Conservation (phyloP, 2,113 vertebrate genomes). For the Jaculus jaculus region DNA sequence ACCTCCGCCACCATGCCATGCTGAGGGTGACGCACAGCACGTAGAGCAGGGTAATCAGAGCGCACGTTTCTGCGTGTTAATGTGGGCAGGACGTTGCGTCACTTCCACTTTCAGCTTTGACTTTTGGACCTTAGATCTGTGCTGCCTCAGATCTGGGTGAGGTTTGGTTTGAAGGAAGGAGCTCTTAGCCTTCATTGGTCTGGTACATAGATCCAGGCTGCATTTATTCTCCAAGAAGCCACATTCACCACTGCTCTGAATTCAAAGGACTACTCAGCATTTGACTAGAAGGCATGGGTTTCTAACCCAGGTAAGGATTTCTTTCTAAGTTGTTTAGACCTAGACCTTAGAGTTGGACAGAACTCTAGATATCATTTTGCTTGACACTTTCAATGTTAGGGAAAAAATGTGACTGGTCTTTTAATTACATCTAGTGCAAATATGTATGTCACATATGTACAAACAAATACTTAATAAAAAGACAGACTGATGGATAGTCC, state of each 20-base stretch:
- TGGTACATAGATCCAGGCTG: neutral
- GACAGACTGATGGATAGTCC: neutral
- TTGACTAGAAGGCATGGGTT: neutral
- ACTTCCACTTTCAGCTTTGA: neutral
- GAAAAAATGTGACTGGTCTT: neutral
- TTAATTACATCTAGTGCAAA: constrained; percentile 4
- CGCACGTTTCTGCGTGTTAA: neutral
- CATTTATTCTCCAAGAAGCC: neutral
- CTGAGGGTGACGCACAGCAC: neutral
- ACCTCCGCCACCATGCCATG: neutral
- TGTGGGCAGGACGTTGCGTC: neutral
- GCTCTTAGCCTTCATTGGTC: neutral
- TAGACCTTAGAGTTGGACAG: neutral
- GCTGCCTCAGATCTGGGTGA: neutral
- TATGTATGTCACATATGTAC: neutral
- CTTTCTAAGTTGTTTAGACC: constrained; percentile 14
- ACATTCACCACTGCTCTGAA: neutral
- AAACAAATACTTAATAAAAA: constrained; percentile 10
- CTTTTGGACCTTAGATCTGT: constrained; percentile 22
- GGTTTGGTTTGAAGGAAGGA: neutral
- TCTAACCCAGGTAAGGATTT: constrained; percentile 42
- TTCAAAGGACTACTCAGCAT: neutral
- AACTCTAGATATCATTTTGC: neutral
- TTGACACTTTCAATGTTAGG: neutral
- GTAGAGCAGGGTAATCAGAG: neutral